These are phyloP conservation scores for Diadumene lineata DNA, from an alignment of 92 coral and sea anemone species.

Conservation along the genomic window DNA sequence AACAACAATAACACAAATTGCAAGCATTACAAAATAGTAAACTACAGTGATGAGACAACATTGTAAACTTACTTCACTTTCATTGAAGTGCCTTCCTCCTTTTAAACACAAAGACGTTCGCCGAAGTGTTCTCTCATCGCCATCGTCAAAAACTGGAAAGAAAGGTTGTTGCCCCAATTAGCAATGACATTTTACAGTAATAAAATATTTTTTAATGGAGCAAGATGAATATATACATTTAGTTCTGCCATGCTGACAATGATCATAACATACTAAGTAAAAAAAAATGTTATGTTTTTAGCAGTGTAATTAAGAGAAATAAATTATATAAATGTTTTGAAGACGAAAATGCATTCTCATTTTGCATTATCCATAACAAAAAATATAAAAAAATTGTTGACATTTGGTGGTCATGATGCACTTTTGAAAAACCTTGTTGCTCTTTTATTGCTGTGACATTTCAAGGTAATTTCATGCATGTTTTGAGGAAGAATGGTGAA, in stretches of 20 bases:
- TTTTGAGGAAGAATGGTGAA: too few species aligned
- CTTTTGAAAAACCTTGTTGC: too few species aligned
- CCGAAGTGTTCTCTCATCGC: conserved; percentile 94
- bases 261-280: too few species aligned
- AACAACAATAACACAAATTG: background rate
- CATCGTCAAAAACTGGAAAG: conserved; percentile 90
- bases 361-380: too few species aligned
- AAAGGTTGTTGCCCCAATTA: conserved; percentile 3
- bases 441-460: too few species aligned
- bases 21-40: background rate
- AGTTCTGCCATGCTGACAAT: too few species aligned
- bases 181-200: conserved; percentile 22
- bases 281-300: too few species aligned
- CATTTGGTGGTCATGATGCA: too few species aligned
- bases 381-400: too few species aligned
- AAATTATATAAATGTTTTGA: too few species aligned
- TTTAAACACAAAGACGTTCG: conserved; percentile 92
- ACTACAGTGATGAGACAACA: background rate
- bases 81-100: conserved; percentile 96
- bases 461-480: too few species aligned
- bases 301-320: background rate
- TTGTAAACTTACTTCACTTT: conserved; percentile 76
- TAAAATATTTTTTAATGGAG: conserved; percentile 27
- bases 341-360: too few species aligned
- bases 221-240: background rate